Evolutionary conservation across 2,888 invertebrate species (phyloP).

Genomic region (Oscheius sp.): DNA sequence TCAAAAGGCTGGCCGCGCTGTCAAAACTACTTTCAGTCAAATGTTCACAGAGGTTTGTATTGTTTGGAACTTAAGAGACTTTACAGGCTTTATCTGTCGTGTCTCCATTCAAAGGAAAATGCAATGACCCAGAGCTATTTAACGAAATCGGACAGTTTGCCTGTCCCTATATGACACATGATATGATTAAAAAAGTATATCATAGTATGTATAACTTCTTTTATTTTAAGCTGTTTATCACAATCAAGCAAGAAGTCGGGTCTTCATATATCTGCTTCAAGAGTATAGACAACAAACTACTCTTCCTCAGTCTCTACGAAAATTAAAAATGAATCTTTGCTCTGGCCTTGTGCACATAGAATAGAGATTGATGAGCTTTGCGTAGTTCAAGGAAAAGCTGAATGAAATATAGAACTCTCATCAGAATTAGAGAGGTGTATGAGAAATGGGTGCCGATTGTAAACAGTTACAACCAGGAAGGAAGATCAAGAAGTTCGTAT

Average conservation of each 20-base stretch:
- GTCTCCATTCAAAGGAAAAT: background rate
- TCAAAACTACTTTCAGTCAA: background rate
- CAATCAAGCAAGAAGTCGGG: constrained; percentile 9
- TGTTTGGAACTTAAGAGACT: too few species aligned
- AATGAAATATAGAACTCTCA: too few species aligned
- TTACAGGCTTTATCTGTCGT: background rate
- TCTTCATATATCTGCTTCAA: constrained; percentile 5
- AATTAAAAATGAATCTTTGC: background rate
- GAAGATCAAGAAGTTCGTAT: too few species aligned
- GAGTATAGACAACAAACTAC: constrained; percentile 6
- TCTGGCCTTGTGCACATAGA: too few species aligned
- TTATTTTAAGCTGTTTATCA: constrained; percentile 4
- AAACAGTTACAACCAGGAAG: too few species aligned
- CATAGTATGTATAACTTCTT: too few species aligned
- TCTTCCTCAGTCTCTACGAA: background rate
- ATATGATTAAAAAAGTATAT: constrained; percentile 6
- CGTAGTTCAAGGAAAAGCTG: too few species aligned
- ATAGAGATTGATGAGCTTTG: too few species aligned
- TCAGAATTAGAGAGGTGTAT: too few species aligned
- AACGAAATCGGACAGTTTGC: constrained; percentile 2
- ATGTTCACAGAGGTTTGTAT: constrained; percentile 10
- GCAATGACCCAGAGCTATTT: constrained; percentile 13
- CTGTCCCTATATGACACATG: constrained; percentile 7
- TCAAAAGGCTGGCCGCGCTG: background rate
- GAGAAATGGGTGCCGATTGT: too few species aligned